Evolutionary conservation across 2,113 vertebrate genomes (phyloP).

Genomic region (Grallaria varia): DNA sequence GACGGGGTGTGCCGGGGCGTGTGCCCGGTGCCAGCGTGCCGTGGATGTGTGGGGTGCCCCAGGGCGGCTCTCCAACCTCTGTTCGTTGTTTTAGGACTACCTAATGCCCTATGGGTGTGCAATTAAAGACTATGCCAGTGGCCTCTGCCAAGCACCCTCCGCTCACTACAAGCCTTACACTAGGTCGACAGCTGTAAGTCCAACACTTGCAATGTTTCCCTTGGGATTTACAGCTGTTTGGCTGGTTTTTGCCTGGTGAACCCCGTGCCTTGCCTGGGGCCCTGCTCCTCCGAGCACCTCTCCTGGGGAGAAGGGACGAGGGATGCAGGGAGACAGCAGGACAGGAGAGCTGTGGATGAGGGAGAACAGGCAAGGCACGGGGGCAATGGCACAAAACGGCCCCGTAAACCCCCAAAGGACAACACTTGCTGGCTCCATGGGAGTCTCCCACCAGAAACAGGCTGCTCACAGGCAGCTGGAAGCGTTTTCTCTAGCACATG

Average conservation of each 20-base stretch:
- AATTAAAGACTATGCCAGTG: conserved; percentile 72
- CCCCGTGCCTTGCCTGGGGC: background rate
- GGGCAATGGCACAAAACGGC: conserved; percentile 22
- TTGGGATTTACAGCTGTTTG: conserved; percentile 1
- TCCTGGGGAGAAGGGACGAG: background rate
- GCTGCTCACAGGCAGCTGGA: conserved; percentile 46
- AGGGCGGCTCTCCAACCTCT: conserved; percentile 61
- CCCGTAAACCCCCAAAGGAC: conserved; percentile 54
- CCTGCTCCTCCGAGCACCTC: background rate
- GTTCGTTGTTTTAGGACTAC: conserved; percentile 75
- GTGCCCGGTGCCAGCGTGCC: background rate
- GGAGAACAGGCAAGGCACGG: background rate
- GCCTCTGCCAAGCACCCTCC: conserved; percentile 66
- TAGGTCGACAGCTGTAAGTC: conserved; percentile 75
- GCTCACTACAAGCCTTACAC: conserved; percentile 71
- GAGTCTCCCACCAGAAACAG: conserved; percentile 56
- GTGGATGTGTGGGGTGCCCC: background rate
- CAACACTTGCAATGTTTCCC: conserved; percentile 32
- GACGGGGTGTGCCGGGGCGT: background rate
- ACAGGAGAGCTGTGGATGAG: background rate
- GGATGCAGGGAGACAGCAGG: background rate
- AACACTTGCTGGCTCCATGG: conserved; percentile 36
- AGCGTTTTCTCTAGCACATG: background rate
- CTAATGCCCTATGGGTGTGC: conserved; percentile 73
- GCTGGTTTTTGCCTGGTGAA: background rate